Percentiles rank a stretch among this genome's conserved stretches.
phyloP scores from a whole-genome alignment of 2,797 vertebrate species.

The Cygnus olor region DNA sequence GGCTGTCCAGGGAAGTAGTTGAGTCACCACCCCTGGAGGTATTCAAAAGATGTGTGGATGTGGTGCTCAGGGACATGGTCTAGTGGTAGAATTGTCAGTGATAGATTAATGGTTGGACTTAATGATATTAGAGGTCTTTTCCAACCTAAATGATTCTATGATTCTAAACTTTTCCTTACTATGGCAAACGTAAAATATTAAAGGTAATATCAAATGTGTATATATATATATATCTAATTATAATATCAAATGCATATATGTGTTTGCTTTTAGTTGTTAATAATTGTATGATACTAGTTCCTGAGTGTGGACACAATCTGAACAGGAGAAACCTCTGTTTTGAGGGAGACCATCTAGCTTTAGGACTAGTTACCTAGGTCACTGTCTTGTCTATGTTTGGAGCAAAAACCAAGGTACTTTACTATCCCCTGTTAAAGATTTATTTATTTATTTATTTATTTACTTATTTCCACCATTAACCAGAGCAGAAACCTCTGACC shows the following conservation, averaged over 20 bases:
- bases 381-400: background rate
- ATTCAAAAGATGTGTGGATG: too few relatives aligned
- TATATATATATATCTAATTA: background rate
- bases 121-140: too few relatives aligned
- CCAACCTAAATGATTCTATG: too few relatives aligned
- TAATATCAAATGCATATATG: background rate
- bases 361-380: background rate
- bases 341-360: background rate
- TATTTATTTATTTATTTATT: too few relatives aligned
- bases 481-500: background rate
- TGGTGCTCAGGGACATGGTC: too few relatives aligned
- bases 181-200: background rate
- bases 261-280: background rate
- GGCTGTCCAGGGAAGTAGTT: too few relatives aligned
- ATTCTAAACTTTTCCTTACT: background rate
- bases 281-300: background rate
- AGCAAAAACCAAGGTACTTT: accelerated
- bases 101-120: too few relatives aligned
- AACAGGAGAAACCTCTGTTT: background rate
- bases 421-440: background rate
- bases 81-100: too few relatives aligned
- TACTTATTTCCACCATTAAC: too few relatives aligned
- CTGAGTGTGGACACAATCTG: background rate
- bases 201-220: background rate
- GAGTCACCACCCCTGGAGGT: too few relatives aligned